A percentile compares a stretch with the other conserved stretches of the same genome.
phyloP scores from a whole-genome alignment of 2,888 invertebrate genomes.

The Callinectes sapidus region DNA sequence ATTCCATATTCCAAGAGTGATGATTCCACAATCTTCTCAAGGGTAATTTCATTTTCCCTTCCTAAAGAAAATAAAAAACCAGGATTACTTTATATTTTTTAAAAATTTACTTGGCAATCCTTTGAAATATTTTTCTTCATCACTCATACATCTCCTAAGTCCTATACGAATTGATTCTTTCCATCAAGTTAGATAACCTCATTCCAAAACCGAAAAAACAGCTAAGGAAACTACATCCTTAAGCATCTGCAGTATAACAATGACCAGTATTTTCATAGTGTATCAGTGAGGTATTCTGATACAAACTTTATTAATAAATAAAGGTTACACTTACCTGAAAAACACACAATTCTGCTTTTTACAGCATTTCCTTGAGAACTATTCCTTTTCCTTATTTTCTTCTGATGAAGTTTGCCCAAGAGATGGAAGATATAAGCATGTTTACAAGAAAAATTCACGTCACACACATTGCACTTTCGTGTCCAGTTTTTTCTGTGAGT shows the following conservation, averaged over 20 bases:
- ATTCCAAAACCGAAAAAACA: neutral
- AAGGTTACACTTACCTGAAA: constrained; percentile 30
- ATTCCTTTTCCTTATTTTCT: constrained; percentile 36
- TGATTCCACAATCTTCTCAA: neutral
- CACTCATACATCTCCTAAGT: neutral
- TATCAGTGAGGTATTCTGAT: neutral
- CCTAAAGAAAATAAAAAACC: neutral
- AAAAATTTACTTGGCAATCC: neutral
- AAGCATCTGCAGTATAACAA: neutral
- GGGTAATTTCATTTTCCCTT: neutral
- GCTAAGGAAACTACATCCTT: neutral
- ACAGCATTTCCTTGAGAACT: neutral
- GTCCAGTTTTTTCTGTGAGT: neutral
- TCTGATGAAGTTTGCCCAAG: constrained; percentile 47
- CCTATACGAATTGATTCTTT: neutral
- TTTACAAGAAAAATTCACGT: constrained; percentile 2
- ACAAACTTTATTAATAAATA: neutral
- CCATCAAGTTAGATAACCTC: neutral
- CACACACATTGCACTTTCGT: constrained; percentile 24
- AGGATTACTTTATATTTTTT: neutral
- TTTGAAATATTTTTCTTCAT: neutral
- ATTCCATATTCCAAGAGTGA: neutral
- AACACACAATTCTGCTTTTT: neutral
- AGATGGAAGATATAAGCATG: constrained; percentile 20
- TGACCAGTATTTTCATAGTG: neutral